Base-by-base conservation (phyloP, 2,797 vertebrate genomes). In the Tenualosa ilisha region DNA sequence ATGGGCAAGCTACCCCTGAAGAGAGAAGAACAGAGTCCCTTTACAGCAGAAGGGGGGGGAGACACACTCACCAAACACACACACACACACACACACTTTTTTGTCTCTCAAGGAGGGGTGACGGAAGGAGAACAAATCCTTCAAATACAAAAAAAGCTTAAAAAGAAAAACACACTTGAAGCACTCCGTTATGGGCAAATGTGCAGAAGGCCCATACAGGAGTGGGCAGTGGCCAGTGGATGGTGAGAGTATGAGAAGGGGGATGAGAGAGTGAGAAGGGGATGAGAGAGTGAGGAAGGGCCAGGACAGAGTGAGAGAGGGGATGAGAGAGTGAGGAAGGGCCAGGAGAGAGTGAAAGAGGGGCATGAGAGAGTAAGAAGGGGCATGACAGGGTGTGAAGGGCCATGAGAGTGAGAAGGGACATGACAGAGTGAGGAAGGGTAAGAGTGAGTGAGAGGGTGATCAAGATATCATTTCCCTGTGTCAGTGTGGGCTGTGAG, bases 81-180 rank as follows among this genome's bases (percentile, higher is more conserved):
- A 37, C 65, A 37, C 65, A 31, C 31, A 72, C 65, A 15, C 65
- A 17, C 65, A 15, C 65, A 15, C 63, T 68, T 12, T 31, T 31
- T 37, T 68, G 6, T 75, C 31, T 75, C 31, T 79, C 72, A 46
- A 46, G 72, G 37, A 17, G 37, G 40, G 37, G 9, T 72, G 13
- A 72, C 65, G 5, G 65, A 72, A 40, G 11, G 31, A 43, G 37
- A 43, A 79, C 46, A 4, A 46, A 82, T 82, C 20, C 40, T 61
- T 40, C n/a, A 72, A 61, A n/a, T 13, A 9, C 22, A 6, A 61
- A 50, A 50, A 68, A 63, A 37, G 17, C 0, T 4, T 72, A 22
- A 65, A 61, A 87, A 26, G 83, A 81, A 40, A 61, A 82, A 68
- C 5, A 79, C 59, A 86, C 81, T 68, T 53, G 37, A 81, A 46